These are phyloP conservation scores for Colaptes auratus DNA, from an alignment of 2,113 vertebrate genomes.

Conservation along the genomic window DNA sequence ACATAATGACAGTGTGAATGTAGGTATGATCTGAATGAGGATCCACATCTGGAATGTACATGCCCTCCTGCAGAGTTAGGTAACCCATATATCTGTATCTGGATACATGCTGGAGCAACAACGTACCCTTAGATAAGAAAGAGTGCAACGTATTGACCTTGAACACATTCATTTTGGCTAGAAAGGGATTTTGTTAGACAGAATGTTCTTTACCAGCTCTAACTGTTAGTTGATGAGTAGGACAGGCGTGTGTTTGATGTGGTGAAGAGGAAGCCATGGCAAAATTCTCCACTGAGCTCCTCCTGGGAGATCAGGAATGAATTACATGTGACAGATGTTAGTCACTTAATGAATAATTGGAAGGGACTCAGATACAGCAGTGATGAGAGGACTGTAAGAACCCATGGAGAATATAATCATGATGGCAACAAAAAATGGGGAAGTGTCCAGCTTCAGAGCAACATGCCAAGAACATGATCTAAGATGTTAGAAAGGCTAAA, in stretches of 20 bases:
- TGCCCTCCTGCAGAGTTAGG: constrained; percentile 51
- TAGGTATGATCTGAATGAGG: not conserved
- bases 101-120: constrained; percentile 20
- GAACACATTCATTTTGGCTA: constrained; percentile 23
- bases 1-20: not conserved
- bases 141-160: constrained; percentile 1
- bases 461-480: constrained; percentile 27
- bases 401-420: constrained; percentile 44
- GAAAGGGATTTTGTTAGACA: constrained; percentile 10
- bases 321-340: constrained; percentile 11
- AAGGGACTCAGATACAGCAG: constrained; percentile 33
- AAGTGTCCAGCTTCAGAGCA: constrained; percentile 8
- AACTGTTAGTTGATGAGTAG: constrained; percentile 22
- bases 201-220: not conserved
- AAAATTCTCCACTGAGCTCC: constrained; percentile 17
- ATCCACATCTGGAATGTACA: constrained; percentile 57
- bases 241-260: constrained; percentile 46
- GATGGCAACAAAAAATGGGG: constrained; percentile 34
- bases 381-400: constrained; percentile 42
- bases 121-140: not conserved
- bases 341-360: constrained; percentile 25
- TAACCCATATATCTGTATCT: constrained; percentile 55
- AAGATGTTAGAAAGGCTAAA: constrained; percentile 31
- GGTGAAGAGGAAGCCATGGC: not conserved
- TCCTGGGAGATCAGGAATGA: constrained; percentile 30